phyloP scores from a whole-genome alignment of 2,113 vertebrate species.

The Gadus macrocephalus region DNA sequence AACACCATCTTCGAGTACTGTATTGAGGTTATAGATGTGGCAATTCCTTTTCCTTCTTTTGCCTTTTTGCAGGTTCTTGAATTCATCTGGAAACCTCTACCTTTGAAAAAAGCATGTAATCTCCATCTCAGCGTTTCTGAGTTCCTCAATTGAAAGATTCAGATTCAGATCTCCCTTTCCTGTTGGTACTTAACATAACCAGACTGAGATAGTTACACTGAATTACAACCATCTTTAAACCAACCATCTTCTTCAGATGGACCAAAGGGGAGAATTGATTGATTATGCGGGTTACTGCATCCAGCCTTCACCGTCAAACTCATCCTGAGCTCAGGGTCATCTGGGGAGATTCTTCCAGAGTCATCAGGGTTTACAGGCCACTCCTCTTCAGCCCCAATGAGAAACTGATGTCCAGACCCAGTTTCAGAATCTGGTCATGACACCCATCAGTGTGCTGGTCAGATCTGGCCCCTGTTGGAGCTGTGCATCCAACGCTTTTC shows the following conservation, averaged over 20 bases:
- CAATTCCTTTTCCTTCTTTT: slow-evolving; percentile 3
- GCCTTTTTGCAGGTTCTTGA: neutral
- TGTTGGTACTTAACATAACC: neutral
- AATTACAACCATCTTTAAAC: slow-evolving; percentile 1
- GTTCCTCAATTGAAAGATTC: neutral
- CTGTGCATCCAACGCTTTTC: too few species aligned
- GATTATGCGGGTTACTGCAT: neutral
- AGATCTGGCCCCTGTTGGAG: too few species aligned
- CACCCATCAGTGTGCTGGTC: too few species aligned
- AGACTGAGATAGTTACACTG: too few species aligned
- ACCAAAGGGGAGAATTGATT: neutral
- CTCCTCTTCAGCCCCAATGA: neutral
- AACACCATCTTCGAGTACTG: neutral
- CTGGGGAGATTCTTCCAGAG: neutral
- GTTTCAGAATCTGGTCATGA: too few species aligned
- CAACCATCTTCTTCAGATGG: neutral
- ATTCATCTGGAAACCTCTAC: slow-evolving; percentile 8
- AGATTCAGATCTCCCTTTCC: neutral
- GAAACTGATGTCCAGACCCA: slow-evolving; percentile 6
- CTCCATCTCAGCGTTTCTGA: neutral
- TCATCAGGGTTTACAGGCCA: neutral
- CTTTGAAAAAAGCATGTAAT: neutral
- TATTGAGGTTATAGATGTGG: slow-evolving; percentile 1
- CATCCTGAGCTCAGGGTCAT: slow-evolving; percentile 13
- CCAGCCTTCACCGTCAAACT: neutral